Base-by-base conservation (phyloP, 2,888 invertebrate species). In the Julus scanicus region DNA sequence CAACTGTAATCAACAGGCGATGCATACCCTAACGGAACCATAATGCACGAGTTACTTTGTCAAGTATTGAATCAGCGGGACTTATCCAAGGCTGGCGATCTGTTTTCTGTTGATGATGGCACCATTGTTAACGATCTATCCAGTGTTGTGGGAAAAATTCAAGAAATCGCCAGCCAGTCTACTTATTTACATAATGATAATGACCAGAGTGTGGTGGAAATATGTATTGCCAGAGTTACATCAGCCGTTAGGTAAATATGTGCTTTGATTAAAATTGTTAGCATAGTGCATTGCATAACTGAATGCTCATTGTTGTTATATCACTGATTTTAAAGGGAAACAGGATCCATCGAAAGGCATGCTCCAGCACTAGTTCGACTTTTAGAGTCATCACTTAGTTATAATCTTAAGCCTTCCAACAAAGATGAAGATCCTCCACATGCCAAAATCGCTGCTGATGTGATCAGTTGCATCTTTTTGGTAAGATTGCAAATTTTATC, bases 401-500 rank as follows among this genome's bases (percentile, higher is more conserved):
- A 98, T 94, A 97, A 97, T 92, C 93, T 98, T 90, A 96, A 96
- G 93, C 96, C 97, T 0, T 93, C 94, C 53, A 93, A 94, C 39
- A 93, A 95, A 90, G 96, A 97, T 92, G 96, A 96, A 91, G 98
- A 98, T 93, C 97, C 98, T 63, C 98, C 98, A 0, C 98, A 98
- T 94, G 97, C 98, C 86, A 98, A 98, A 93, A 98, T 98, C 91
- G 97, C 98, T 37, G 97, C 97, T 85, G 98, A 98, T 93, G 95
- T 98, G 90, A 96, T 98, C 91, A 97, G 97, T 90, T 97, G 97
- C 93, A 96, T 98, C 92, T 98, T 98, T 93, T 93, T 97, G 94
- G 98, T 97, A 92, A 93, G 94, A 92, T 44, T 49, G 44, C 49
- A 13, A 53, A 48, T 71, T 86, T n/a, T 63, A 44, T 57, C 83